A percentile compares a stretch with the other conserved stretches of the same genome.
These are phyloP conservation scores for Sylvicola cinctus DNA, from an alignment of 2,888 invertebrate genomes.

Conservation along the genomic window DNA sequence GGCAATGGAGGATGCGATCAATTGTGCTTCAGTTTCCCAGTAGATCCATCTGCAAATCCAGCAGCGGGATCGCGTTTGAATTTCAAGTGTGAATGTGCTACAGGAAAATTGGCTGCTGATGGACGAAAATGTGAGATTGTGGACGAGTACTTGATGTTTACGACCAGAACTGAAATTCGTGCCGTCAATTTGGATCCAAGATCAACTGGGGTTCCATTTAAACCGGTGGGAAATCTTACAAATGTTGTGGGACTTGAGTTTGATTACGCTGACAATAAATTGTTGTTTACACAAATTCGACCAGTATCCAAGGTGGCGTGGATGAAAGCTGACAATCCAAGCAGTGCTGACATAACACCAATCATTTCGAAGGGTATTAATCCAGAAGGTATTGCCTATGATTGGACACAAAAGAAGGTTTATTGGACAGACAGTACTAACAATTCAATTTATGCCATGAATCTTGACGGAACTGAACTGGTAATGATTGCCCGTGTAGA, in stretches of 20 bases:
- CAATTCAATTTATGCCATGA: conserved; percentile 88
- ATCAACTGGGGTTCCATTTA: conserved; percentile 64
- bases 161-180: conserved; percentile 83
- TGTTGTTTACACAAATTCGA: conserved; percentile 84
- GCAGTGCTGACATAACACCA: conserved; percentile 36
- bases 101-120: conserved; percentile 48
- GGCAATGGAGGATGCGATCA: conserved; percentile 82
- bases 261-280: conserved; percentile 67
- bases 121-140: conserved; percentile 60
- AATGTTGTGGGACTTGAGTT: conserved; percentile 93
- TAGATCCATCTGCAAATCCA: conserved; percentile 29
- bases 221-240: conserved; percentile 64
- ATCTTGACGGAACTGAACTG: conserved; percentile 64
- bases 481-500: conserved; percentile 88
- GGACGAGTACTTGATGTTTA: conserved; percentile 79
- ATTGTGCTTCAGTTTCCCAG: conserved; percentile 83
- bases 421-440: conserved; percentile 96
- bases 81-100: conserved; percentile 45
- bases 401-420: conserved; percentile 94
- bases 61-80: conserved; percentile 20
- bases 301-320: conserved; percentile 78
- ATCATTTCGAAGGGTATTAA: conserved; percentile 64
- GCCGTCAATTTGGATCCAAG: conserved; percentile 75
- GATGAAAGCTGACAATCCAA: conserved; percentile 52
- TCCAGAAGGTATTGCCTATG: conserved; percentile 86